Conservation (phyloP, 2,113 vertebrate genomes). For the Erpornis zantholeuca region DNA sequence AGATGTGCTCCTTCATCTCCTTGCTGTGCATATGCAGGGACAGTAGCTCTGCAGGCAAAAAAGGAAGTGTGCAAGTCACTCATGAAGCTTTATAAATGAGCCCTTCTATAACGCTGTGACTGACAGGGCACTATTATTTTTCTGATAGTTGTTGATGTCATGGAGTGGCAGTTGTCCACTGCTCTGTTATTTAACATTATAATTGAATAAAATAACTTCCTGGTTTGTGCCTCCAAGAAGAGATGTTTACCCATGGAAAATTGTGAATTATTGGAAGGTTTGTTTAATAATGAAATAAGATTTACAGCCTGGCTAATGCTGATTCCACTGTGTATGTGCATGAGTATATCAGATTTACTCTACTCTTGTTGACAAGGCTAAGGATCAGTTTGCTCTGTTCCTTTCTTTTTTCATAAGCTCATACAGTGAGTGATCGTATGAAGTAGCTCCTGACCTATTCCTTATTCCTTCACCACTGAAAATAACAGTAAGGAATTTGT, state of each 20-base stretch:
- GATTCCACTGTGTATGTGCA: not conserved
- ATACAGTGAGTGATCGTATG: not conserved
- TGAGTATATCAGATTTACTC: not conserved
- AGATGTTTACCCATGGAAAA: not conserved
- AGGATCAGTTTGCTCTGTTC: not conserved
- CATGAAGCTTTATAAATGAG: not conserved
- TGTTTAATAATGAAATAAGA: not conserved
- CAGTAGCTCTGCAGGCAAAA: not conserved
- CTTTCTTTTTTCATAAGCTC: not conserved
- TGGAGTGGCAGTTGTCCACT: not conserved
- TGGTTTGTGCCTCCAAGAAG: not conserved
- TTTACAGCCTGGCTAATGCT: not conserved
- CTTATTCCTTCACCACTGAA: not conserved
- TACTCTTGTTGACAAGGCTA: not conserved
- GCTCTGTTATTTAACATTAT: not conserved
- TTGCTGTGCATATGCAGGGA: not conserved
- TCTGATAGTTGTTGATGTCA: not conserved
- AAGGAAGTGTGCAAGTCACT: not conserved
- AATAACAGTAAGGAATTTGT: not conserved
- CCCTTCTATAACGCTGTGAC: not conserved
- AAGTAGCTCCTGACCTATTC: not conserved
- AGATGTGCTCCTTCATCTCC: not conserved
- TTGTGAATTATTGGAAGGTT: not conserved
- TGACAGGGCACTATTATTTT: not conserved
- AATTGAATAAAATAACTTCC: not conserved